Conservation (phyloP, 2,797 vertebrate species). For the Sebastiscus tertius region DNA sequence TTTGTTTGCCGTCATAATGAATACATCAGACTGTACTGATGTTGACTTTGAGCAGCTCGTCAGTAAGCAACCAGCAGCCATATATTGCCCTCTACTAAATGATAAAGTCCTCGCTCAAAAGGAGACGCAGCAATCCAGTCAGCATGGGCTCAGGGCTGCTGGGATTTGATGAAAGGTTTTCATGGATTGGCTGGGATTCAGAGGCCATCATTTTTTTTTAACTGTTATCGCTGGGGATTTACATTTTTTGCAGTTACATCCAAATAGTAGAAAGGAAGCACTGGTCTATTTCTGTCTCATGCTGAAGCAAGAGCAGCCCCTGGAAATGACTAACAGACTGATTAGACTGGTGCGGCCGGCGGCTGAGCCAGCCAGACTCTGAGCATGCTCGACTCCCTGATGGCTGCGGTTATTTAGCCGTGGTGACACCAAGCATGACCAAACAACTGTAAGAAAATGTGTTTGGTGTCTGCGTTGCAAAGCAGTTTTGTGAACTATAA, state of each 20-base stretch:
- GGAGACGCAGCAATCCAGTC: constrained; percentile 41
- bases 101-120: constrained; percentile 55
- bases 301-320: constrained; percentile 60
- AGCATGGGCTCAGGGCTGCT: constrained; percentile 43
- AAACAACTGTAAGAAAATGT: constrained; percentile 28
- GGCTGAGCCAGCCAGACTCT: constrained; percentile 33
- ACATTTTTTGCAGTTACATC: constrained; percentile 60
- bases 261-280: constrained; percentile 53
- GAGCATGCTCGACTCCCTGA: constrained; percentile 34
- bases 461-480: constrained; percentile 4
- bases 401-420: constrained; percentile 38
- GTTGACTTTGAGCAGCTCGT: constrained; percentile 34
- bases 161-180: constrained; percentile 70
- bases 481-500: not conserved
- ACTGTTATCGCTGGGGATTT: constrained; percentile 54
- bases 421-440: constrained; percentile 26
- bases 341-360: constrained; percentile 44
- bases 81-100: constrained; percentile 45
- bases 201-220: constrained; percentile 53
- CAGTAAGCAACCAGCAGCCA: constrained; percentile 30
- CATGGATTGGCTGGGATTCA: constrained; percentile 62
- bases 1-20: constrained; percentile 7
- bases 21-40: constrained; percentile 17
- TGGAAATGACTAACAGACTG: constrained; percentile 68
- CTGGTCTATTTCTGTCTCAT: constrained; percentile 63